phyloP scores from a whole-genome alignment of 2,888 invertebrate genomes.

The Balanococcus diminutus region DNA sequence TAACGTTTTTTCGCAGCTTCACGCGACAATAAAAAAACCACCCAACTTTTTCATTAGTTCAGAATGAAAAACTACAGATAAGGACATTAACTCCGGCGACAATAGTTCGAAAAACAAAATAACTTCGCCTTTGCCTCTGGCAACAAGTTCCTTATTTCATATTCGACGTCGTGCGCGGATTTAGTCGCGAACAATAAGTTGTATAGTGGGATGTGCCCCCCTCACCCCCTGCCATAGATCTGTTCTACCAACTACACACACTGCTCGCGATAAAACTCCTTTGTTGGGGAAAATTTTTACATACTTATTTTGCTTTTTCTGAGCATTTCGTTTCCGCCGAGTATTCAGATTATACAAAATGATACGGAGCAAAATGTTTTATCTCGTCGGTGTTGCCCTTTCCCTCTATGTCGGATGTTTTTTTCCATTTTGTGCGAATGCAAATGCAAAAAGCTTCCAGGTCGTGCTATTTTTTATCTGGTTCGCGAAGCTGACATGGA shows the following conservation, averaged over 20 bases:
- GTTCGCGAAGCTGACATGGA: neutral
- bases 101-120: conserved; percentile 40
- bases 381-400: neutral
- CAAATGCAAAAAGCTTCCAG: neutral
- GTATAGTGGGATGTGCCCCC: neutral
- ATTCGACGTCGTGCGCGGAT: conserved; percentile 24
- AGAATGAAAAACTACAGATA: conserved; percentile 43
- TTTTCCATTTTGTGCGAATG: neutral
- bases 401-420: neutral
- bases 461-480: neutral
- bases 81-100: conserved; percentile 26
- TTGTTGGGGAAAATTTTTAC: conserved; percentile 17
- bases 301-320: neutral
- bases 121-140: conserved; percentile 45
- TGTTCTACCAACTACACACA: too few species aligned
- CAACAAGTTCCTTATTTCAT: conserved; percentile 47
- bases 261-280: conserved; percentile 1
- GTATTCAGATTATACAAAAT: conserved; percentile 32
- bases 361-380: conserved; percentile 21
- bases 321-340: neutral
- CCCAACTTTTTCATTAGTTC: conserved; percentile 23
- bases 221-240: too few species aligned
- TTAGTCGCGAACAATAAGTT: conserved; percentile 36
- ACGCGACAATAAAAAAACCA: conserved; percentile 4
- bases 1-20: neutral